Evolutionary conservation across 2,888 invertebrate species (phyloP), one percentile per base, ranked within the genome.

Genomic region (Hypselothyrea guttata): DNA sequence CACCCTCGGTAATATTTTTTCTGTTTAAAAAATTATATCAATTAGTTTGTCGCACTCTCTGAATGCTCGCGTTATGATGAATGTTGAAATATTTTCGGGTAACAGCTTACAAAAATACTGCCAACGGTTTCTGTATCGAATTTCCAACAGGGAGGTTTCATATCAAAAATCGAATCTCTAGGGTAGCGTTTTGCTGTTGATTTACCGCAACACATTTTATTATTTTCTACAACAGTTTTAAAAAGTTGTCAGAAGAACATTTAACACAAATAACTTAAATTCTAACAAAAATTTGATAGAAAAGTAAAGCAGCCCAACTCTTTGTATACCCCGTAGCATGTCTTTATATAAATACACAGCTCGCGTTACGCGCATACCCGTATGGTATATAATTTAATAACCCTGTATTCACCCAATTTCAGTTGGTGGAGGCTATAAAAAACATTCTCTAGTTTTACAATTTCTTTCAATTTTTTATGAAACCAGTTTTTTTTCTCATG

Each of bases 401-500:
- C n/a, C n/a, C n/a, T n/a, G n/a, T n/a, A n/a, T n/a, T n/a, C n/a
- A n/a, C n/a, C n/a, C n/a, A n/a, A n/a, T n/a, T n/a, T n/a, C n/a
- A n/a, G n/a, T n/a, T n/a, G n/a, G n/a, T n/a, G n/a, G n/a, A n/a
- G n/a, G n/a, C n/a, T n/a, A n/a, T n/a, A n/a, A n/a, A n/a, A n/a
- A n/a, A n/a, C n/a, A n/a, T n/a, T n/a, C n/a, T n/a, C n/a, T n/a
- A n/a, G n/a, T n/a, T n/a, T n/a, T n/a, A n/a, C 16, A 8, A 9
- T 4, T 45, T 22, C 9, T 28, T 11, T 16, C 4, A 37, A 5
- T 45, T 51, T 33, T 45, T 34, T 31, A 16, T 13, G 1, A 7
- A 37, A 47, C 27, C 46, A 53, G 30, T 16, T 47, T 70, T 75
- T 67, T 60, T 76, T 79, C 83, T 56, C 79, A 79, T 64, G 70